A percentile compares a stretch with the other conserved stretches of the same genome.
phyloP scores from a whole-genome alignment of 1,140 invertebrate genomes.

The Melipona quadrifasciata region DNA sequence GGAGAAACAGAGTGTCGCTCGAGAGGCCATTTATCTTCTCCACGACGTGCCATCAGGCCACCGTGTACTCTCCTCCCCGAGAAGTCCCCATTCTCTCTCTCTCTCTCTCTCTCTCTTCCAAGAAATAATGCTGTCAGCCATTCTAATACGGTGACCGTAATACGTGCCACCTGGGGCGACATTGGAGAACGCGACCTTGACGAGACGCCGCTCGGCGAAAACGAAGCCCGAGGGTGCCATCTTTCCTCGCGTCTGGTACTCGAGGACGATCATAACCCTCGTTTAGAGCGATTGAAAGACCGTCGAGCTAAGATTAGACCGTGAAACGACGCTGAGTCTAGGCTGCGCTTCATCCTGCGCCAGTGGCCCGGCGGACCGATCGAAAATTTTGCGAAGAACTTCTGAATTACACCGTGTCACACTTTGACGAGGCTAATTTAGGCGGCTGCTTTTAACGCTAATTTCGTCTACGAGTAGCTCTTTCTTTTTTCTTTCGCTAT shows the following conservation, averaged over 20 bases:
- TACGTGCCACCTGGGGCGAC: conserved; percentile 28
- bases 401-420: too few relatives aligned
- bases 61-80: background rate
- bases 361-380: background rate
- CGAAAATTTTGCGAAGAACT: too few relatives aligned
- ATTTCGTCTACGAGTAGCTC: too few relatives aligned
- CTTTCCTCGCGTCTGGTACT: background rate
- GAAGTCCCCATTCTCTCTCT: background rate
- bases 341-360: background rate
- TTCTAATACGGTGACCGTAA: conserved; percentile 14
- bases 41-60: background rate
- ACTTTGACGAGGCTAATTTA: too few relatives aligned
- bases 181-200: conserved; percentile 35
- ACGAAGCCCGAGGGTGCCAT: conserved; percentile 13
- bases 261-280: conserved; percentile 21
- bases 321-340: background rate
- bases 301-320: conserved; percentile 27
- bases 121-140: conserved; percentile 23
- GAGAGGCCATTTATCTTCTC: conserved; percentile 12
- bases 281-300: conserved; percentile 18
- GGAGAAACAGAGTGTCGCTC: background rate
- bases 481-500: too few relatives aligned
- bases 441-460: too few relatives aligned
- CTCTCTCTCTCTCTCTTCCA: too few relatives aligned
- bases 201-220: background rate